Conservation (phyloP, 1,140 invertebrate genomes). For the Antheraea mylitta region DNA sequence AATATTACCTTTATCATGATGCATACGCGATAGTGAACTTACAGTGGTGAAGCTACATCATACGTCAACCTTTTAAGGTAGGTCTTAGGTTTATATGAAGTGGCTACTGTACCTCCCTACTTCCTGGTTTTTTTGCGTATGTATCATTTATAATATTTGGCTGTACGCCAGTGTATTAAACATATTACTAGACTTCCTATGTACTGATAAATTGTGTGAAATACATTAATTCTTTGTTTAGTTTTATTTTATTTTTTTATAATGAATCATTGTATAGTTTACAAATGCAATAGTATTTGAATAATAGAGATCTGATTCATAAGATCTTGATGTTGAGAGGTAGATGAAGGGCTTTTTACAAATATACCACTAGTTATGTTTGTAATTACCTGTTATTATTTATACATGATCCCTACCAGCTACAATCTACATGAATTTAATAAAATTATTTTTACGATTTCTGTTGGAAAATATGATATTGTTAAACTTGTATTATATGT, state of each 20-base stretch:
- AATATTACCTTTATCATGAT: slow-evolving; percentile 31
- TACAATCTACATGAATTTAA: too few relatives aligned
- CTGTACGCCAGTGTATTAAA: slow-evolving; percentile 50
- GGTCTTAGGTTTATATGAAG: slow-evolving; percentile 40
- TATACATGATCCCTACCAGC: too few relatives aligned
- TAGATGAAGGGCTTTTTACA: slow-evolving; percentile 6
- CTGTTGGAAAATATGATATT: too few relatives aligned
- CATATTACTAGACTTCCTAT: slow-evolving; percentile 21
- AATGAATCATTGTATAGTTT: slow-evolving; percentile 41
- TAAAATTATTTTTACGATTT: too few relatives aligned
- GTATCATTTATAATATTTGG: slow-evolving; percentile 49
- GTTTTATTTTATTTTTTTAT: slow-evolving; percentile 22
- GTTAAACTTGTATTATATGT: background rate
- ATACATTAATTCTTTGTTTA: slow-evolving; percentile 44
- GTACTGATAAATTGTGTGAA: slow-evolving; percentile 22
- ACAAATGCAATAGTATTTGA: slow-evolving; percentile 8
- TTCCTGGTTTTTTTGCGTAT: slow-evolving; percentile 39
- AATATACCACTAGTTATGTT: background rate
- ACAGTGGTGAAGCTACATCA: slow-evolving; percentile 20
- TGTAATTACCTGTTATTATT: background rate
- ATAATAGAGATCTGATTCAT: slow-evolving; percentile 10
- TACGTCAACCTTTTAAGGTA: slow-evolving; percentile 48
- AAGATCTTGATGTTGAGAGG: slow-evolving; percentile 3
- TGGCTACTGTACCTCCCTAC: slow-evolving; percentile 33
- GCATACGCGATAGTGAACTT: slow-evolving; percentile 33